These are phyloP conservation scores for Sinocyclocheilus anophthalmus DNA, from an alignment of 2,113 vertebrate species.

Conservation along the genomic window DNA sequence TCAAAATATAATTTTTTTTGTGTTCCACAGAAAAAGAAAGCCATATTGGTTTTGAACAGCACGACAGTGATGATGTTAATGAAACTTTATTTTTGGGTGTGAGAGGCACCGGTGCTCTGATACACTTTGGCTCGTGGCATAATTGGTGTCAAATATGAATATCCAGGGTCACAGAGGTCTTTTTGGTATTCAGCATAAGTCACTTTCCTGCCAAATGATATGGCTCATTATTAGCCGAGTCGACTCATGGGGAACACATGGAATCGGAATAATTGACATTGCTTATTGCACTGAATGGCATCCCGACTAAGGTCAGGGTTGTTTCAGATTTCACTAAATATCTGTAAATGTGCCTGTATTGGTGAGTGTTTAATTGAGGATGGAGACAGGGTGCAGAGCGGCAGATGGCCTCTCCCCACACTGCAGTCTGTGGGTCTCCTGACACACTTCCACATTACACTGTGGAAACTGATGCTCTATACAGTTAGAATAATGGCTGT, in stretches of 20 bases:
- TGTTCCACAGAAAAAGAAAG: neutral
- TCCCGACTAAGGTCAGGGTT: slow-evolving; percentile 42
- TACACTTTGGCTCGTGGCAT: neutral
- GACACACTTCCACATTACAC: slow-evolving; percentile 20
- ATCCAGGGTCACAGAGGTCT: slow-evolving; percentile 37
- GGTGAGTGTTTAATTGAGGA: slow-evolving; percentile 45
- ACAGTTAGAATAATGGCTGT: slow-evolving; percentile 19
- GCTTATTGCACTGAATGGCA: slow-evolving; percentile 45
- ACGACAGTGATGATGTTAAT: neutral
- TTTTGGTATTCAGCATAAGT: slow-evolving; percentile 38
- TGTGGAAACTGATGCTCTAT: slow-evolving; percentile 11
- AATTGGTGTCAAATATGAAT: slow-evolving; percentile 40
- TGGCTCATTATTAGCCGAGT: slow-evolving; percentile 35
- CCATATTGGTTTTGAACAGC: neutral
- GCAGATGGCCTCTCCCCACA: slow-evolving; percentile 52
- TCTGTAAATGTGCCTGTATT: slow-evolving; percentile 46
- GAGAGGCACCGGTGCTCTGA: neutral
- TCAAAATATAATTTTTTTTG: neutral
- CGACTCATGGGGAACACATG: slow-evolving; percentile 23
- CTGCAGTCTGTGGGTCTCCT: slow-evolving; percentile 38
- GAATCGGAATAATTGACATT: slow-evolving; percentile 51
- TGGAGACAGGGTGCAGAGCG: slow-evolving; percentile 30
- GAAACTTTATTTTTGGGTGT: neutral
- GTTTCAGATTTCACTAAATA: slow-evolving; percentile 34
- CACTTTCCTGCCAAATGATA: slow-evolving; percentile 32